Percentiles rank a stretch among this genome's conserved stretches.
phyloP scores from a whole-genome alignment of 2,888 invertebrate genomes.

The Timema podura region DNA sequence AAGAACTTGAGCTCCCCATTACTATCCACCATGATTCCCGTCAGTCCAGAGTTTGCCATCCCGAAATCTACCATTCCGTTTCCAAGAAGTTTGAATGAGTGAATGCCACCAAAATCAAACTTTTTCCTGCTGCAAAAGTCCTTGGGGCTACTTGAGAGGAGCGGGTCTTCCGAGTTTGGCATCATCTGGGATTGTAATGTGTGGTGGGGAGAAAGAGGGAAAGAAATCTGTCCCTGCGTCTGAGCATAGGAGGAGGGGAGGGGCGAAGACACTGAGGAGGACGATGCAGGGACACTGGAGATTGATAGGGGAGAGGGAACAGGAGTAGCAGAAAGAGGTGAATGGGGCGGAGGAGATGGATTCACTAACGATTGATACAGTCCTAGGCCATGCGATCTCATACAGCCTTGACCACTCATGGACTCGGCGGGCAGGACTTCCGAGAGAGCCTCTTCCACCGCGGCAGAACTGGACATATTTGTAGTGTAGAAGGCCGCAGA shows the following conservation, averaged over 20 bases:
- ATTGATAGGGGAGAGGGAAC: slow-evolving; percentile 50
- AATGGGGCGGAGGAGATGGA: slow-evolving; percentile 36
- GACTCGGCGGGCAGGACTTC: slow-evolving; percentile 64
- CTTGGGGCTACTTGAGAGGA: slow-evolving; percentile 77
- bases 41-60: slow-evolving; percentile 51
- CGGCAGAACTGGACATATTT: slow-evolving; percentile 81
- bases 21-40: slow-evolving; percentile 57
- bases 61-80: slow-evolving; percentile 53
- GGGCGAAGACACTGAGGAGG: slow-evolving; percentile 41
- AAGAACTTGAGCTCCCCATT: slow-evolving; percentile 60
- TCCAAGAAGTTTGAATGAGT: slow-evolving; percentile 53
- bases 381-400: slow-evolving; percentile 56
- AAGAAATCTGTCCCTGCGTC: slow-evolving; percentile 43
- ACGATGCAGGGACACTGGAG: slow-evolving; percentile 41
- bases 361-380: slow-evolving; percentile 28
- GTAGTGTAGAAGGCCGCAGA: slow-evolving; percentile 81
- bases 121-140: slow-evolving; percentile 53
- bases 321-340: slow-evolving; percentile 53
- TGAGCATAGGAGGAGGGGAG: slow-evolving; percentile 43
- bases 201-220: slow-evolving; percentile 45
- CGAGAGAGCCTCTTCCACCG: slow-evolving; percentile 79
- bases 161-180: slow-evolving; percentile 82
- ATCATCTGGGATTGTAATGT: slow-evolving; percentile 76
- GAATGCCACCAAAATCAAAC: slow-evolving; percentile 42
- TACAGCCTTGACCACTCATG: slow-evolving; percentile 42